phyloP scores from a whole-genome alignment of 2,888 invertebrate genomes.

The Crocallis elinguaria region DNA sequence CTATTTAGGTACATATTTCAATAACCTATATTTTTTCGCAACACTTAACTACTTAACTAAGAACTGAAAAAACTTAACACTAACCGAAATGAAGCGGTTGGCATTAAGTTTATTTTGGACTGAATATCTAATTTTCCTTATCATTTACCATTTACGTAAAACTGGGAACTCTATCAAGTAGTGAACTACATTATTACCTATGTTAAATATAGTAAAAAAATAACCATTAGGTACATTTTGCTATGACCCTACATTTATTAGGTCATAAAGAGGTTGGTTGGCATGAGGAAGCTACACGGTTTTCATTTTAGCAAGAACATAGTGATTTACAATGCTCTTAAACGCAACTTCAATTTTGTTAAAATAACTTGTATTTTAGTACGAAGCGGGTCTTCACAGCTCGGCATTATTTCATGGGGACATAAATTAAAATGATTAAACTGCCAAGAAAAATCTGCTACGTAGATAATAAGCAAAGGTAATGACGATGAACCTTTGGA shows the following conservation, averaged over 20 bases:
- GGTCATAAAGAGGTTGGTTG: background rate
- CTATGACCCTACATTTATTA: background rate
- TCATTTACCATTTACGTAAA: constrained; percentile 11
- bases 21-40: no score
- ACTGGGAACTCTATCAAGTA: no score
- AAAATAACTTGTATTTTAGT: background rate
- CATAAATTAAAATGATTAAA: constrained; percentile 52
- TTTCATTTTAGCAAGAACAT: constrained; percentile 55
- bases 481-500: constrained; percentile 41
- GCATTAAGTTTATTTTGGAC: background rate
- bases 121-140: constrained; percentile 1
- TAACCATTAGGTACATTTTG: background rate
- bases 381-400: background rate
- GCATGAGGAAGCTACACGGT: constrained; percentile 40
- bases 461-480: constrained; percentile 42
- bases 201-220: no score
- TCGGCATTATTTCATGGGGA: constrained; percentile 44
- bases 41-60: no score
- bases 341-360: background rate
- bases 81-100: no score
- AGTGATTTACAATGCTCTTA: constrained; percentile 41
- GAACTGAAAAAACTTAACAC: no score
- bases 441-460: constrained; percentile 45
- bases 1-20: no score
- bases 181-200: no score